Evolutionary conservation across 2,888 invertebrate genomes (phyloP).

Genomic region (Nomada ruficornis): DNA sequence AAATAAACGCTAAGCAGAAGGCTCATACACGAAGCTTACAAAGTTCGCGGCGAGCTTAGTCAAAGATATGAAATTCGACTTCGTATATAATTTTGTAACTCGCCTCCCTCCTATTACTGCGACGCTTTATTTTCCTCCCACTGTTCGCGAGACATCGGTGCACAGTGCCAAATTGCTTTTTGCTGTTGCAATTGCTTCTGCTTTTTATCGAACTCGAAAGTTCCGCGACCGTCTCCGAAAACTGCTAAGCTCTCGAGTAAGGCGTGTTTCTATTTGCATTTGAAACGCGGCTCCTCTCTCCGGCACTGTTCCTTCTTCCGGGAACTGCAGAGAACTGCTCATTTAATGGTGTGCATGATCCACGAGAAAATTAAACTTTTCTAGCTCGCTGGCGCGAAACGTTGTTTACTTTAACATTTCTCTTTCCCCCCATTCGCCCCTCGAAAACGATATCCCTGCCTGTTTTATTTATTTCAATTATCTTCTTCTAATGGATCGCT

Average conservation of each 20-base stretch:
- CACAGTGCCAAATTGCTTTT: constrained; percentile 37
- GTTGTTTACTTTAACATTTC: neutral
- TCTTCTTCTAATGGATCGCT: no score
- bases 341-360: constrained; percentile 47
- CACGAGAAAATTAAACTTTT: constrained; percentile 42
- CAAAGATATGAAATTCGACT: constrained; percentile 11
- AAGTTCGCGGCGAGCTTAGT: neutral
- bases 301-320: neutral
- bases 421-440: neutral
- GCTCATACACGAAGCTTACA: neutral
- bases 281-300: constrained; percentile 34
- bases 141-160: constrained; percentile 4
- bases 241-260: constrained; percentile 27
- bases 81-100: constrained; percentile 23
- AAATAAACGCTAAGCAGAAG: neutral
- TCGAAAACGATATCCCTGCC: no score
- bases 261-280: constrained; percentile 53
- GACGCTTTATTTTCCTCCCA: neutral
- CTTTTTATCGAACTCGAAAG: constrained; percentile 49
- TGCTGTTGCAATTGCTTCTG: neutral
- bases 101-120: neutral
- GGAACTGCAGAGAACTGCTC: constrained; percentile 39
- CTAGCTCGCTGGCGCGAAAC: neutral
- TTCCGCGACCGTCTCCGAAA: constrained; percentile 24
- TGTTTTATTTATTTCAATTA: no score